Conservation (phyloP, 92 coral and sea anemone species). For the Porites lobata region DNA sequence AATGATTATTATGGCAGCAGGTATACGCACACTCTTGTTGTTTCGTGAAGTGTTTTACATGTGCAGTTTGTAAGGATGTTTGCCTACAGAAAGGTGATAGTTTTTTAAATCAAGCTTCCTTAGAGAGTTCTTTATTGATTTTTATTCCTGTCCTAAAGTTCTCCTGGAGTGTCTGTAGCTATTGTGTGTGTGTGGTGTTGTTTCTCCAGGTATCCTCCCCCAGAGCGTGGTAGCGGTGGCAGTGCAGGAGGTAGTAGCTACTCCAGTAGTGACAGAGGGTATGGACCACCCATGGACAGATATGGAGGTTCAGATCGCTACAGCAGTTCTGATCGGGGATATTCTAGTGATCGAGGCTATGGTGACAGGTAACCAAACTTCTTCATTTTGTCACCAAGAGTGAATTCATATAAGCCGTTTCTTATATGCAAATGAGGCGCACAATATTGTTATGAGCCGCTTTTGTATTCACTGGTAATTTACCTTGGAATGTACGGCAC, state of each 20-base stretch:
- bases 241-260: slow-evolving; percentile 46
- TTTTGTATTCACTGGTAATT: too few species aligned
- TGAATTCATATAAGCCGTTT: too few species aligned
- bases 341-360: slow-evolving; percentile 33
- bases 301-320: slow-evolving; percentile 70
- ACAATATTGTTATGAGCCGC: too few species aligned
- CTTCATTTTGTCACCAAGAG: background rate
- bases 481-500: too few species aligned
- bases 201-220: slow-evolving; percentile 82
- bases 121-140: too few species aligned
- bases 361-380: slow-evolving; percentile 30
- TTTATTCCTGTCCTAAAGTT: too few species aligned
- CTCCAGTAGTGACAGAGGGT: slow-evolving; percentile 82
- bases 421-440: too few species aligned
- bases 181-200: slow-evolving; percentile 1
- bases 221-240: slow-evolving; percentile 57
- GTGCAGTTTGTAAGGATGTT: too few species aligned
- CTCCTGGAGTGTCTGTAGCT: too few species aligned
- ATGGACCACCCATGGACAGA: slow-evolving; percentile 83
- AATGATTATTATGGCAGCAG: slow-evolving; percentile 66
- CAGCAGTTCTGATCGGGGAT: slow-evolving; percentile 56
- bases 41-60: too few species aligned
- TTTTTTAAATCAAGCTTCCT: too few species aligned
- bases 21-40: background rate
- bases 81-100: too few species aligned